phyloP scores from a whole-genome alignment of 2,113 vertebrate species.

The Falcunculus frontatus region DNA sequence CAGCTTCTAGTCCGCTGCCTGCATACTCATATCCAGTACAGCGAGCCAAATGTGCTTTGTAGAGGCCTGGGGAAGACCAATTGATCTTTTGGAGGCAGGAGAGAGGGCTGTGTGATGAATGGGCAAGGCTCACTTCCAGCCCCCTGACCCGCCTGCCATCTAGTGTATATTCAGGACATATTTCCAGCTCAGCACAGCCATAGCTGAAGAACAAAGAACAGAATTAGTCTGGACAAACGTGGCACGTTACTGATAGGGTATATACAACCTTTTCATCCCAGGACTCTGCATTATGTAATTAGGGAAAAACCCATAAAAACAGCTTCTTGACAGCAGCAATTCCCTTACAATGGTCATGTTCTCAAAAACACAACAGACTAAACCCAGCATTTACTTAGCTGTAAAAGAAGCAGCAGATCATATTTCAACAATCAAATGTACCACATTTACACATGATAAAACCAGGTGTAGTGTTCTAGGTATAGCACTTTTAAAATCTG shows the following conservation, averaged over 20 bases:
- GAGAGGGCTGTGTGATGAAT: neutral
- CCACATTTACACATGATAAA: neutral
- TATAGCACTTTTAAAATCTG: neutral
- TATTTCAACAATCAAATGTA: neutral
- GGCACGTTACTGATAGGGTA: fast-evolving
- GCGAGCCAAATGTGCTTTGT: neutral
- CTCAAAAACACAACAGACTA: neutral
- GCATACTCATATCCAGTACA: neutral
- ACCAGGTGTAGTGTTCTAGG: neutral
- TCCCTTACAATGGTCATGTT: neutral
- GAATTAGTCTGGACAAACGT: neutral
- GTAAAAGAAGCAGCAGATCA: neutral
- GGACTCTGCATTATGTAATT: neutral
- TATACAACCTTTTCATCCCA: neutral
- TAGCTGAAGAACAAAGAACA: slow-evolving; percentile 26
- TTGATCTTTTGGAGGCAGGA: neutral
- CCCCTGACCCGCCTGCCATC: slow-evolving; percentile 35
- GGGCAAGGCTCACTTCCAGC: neutral
- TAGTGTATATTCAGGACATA: slow-evolving; percentile 1
- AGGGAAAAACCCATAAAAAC: neutral
- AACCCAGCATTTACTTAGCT: neutral
- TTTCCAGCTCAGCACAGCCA: neutral
- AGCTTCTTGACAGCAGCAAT: neutral
- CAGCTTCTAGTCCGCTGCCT: neutral
- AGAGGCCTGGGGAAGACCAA: neutral